Evolutionary conservation across 1,140 invertebrate genomes (phyloP).

Genomic region (Nautilus pompilius): DNA sequence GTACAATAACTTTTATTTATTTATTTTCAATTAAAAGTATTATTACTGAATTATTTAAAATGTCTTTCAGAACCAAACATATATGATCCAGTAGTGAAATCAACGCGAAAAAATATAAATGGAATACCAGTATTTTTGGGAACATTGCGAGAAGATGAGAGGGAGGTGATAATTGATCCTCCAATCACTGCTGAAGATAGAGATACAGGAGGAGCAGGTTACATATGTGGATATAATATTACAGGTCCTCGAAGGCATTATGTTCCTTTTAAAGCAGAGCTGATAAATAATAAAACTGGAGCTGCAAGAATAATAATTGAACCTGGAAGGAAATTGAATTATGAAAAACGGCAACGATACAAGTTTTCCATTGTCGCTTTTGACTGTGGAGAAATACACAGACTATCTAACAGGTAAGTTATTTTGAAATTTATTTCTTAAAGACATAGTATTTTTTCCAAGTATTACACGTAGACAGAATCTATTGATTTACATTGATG

Average conservation of each 20-base stretch:
- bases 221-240: slow-evolving; percentile 88
- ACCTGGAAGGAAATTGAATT: slow-evolving; percentile 75
- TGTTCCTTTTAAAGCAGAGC: slow-evolving; percentile 77
- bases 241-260: slow-evolving; percentile 56
- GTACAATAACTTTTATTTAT: no score
- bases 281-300: slow-evolving; percentile 60
- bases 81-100: slow-evolving; percentile 32
- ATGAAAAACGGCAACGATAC: slow-evolving; percentile 90
- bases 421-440: slow-evolving; percentile 8
- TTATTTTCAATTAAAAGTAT: no score
- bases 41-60: no score
- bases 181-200: slow-evolving; percentile 33
- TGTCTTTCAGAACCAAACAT: slow-evolving; percentile 38
- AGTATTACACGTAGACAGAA: no score
- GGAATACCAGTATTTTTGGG: slow-evolving; percentile 40
- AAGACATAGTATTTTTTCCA: no score
- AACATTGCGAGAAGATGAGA: slow-evolving; percentile 36
- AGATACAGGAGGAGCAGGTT: slow-evolving; percentile 57
- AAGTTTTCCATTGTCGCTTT: slow-evolving; percentile 93
- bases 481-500: no score
- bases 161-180: slow-evolving; percentile 29
- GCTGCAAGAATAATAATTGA: slow-evolving; percentile 62
- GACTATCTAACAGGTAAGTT: slow-evolving; percentile 54
- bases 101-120: slow-evolving; percentile 19
- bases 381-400: slow-evolving; percentile 80